These are phyloP conservation scores for Pelobates cultripes DNA, from an alignment of 2,797 vertebrate species.

Conservation along the genomic window DNA sequence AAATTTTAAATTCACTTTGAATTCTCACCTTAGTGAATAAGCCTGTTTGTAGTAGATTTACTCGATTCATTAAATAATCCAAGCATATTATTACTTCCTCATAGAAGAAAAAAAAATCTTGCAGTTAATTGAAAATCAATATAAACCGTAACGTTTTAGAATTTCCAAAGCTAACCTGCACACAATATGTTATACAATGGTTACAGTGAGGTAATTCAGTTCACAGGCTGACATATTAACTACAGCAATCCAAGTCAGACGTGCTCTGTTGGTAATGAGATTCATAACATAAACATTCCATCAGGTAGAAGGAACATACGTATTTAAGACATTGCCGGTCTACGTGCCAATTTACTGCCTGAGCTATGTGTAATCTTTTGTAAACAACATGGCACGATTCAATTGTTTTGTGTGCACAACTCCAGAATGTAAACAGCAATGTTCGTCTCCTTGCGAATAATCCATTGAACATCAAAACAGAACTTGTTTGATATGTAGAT, in stretches of 20 bases:
- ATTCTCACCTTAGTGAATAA: too few relatives aligned
- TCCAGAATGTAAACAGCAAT: not conserved
- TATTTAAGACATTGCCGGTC: not conserved
- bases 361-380: constrained; percentile 12
- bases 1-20: too few relatives aligned
- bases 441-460: not conserved
- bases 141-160: not conserved
- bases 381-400: constrained; percentile 12
- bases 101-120: not conserved
- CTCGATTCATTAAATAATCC: not conserved
- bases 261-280: not conserved
- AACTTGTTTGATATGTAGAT: too few relatives aligned
- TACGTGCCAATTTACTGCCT: constrained; percentile 6
- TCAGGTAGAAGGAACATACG: not conserved
- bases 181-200: not conserved
- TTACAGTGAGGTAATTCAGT: not conserved
- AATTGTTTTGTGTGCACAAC: not conserved
- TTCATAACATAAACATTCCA: constrained; percentile 20
- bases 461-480: not conserved
- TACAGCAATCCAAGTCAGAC: constrained; percentile 9
- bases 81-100: not conserved
- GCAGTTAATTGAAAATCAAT: not conserved
- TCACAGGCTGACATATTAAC: not conserved
- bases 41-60: not conserved
- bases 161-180: not conserved